Evolutionary conservation across 2,113 vertebrate species (phyloP).

Genomic region (Orthonyx spaldingii): DNA sequence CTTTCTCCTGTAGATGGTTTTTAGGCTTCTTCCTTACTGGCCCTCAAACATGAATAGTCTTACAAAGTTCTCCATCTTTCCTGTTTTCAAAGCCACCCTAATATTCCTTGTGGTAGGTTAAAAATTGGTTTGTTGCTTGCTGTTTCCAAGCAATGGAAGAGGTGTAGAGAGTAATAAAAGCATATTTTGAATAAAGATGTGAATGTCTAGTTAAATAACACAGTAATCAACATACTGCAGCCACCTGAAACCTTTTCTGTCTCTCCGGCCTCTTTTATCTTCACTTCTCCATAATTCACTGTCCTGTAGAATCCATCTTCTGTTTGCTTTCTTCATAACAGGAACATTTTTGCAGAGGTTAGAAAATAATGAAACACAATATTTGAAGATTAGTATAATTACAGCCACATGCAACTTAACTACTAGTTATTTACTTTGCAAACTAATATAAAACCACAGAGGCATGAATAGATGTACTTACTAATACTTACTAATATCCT

Average conservation of each 20-base stretch:
- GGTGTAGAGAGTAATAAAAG: neutral
- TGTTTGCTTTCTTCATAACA: neutral
- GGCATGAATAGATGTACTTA: neutral
- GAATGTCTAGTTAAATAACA: neutral
- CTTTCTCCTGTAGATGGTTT: neutral
- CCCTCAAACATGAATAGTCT: neutral
- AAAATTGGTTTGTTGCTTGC: neutral
- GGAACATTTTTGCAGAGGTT: neutral
- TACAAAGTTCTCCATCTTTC: neutral
- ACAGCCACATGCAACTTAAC: neutral
- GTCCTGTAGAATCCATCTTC: neutral
- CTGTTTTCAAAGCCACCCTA: neutral
- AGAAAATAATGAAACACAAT: neutral
- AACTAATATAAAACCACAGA: neutral
- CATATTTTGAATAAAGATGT: neutral
- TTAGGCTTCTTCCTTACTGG: neutral
- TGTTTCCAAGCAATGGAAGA: neutral
- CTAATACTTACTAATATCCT: neutral
- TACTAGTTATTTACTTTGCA: neutral
- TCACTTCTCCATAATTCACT: neutral
- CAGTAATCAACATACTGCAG: neutral
- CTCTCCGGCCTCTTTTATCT: neutral
- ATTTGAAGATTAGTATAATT: neutral
- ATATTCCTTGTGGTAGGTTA: neutral
- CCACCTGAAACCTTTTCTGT: neutral